A percentile compares a stretch with the other conserved stretches of the same genome.
phyloP scores from a whole-genome alignment of 2,113 vertebrate genomes.

The Pluvianellus socialis region DNA sequence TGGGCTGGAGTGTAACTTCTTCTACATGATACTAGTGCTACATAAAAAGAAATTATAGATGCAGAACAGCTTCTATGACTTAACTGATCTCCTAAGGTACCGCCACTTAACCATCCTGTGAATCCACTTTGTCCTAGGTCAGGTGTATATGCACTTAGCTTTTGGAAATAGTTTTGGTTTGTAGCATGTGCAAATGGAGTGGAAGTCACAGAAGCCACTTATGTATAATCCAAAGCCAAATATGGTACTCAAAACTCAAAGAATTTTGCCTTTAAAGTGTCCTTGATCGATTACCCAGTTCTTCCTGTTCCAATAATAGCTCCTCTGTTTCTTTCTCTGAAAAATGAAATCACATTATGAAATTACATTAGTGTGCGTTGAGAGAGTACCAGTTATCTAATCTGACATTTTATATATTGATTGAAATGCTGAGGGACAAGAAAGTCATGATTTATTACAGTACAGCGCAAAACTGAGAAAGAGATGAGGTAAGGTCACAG shows the following conservation, averaged over 20 bases:
- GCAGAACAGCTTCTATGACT: not conserved
- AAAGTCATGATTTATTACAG: not conserved
- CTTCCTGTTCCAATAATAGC: constrained; percentile 23
- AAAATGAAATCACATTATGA: constrained; percentile 15
- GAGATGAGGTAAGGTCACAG: not conserved
- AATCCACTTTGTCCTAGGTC: not conserved
- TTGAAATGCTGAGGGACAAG: not conserved
- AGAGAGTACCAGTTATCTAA: constrained; percentile 13
- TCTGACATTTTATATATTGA: constrained; percentile 34
- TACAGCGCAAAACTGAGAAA: not conserved
- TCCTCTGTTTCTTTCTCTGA: constrained; percentile 1
- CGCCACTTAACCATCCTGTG: not conserved
- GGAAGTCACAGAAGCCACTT: not conserved
- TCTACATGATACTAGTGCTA: not conserved
- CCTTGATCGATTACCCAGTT: not conserved
- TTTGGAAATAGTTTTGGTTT: not conserved
- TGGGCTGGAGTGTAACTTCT: not conserved
- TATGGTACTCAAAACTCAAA: not conserved
- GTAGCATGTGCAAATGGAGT: not conserved
- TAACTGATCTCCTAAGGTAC: not conserved
- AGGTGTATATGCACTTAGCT: not conserved
- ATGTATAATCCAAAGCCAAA: not conserved
- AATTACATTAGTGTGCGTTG: constrained; percentile 17
- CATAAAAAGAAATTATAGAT: not conserved
- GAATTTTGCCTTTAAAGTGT: not conserved